Evolutionary conservation across 1,140 invertebrate genomes (phyloP), one percentile per base, ranked within the genome.

Genomic region (Conus ventricosus): DNA sequence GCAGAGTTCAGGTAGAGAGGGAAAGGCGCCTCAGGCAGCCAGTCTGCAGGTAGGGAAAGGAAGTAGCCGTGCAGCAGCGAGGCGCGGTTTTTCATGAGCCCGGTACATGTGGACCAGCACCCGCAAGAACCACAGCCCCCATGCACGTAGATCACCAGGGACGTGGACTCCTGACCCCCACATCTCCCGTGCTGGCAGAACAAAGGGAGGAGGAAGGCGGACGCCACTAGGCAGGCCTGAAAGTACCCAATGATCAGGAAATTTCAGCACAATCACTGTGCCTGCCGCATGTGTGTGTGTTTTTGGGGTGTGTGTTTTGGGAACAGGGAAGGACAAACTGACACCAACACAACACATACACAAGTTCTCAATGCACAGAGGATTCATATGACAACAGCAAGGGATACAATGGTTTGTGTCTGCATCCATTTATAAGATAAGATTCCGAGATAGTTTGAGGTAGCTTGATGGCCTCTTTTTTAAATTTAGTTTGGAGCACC

Each of bases 41-140:
- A 11, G 84, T 85, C 25, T 63, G 8, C 23, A 85, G 84, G 39
- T 85, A n/a, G 84, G 60, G 67, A 85, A n/a, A 25, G 20, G 55
- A 85, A 85, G 17, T 85, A 85, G 84, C 84, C 84, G 5, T 63
- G 55, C 5, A 85, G 84, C 55, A 85, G 84, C 7, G 57, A 85
- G n/a, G 55, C 54, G 55, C 60, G 55, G 15, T 85, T 60, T 60
- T 51, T 85, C 84, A 15, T 25, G 8, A 10, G 55, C 15, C 55
- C 71, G 55, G 60, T 63, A 85, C 54, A 60, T 17, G 57, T 85
- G 55, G 5, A 85, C 57, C 17, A 67, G 10, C 5, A 67, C 55
- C 7, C 71, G 57, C 55, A 85, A 57, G 57, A 85, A 85, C 84
- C 84, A 85, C 20, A 25, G 3, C 1, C 23, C 84, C 23, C 84